Base-by-base conservation (phyloP, 2,797 vertebrate species). In the Xyrichtys novacula region DNA sequence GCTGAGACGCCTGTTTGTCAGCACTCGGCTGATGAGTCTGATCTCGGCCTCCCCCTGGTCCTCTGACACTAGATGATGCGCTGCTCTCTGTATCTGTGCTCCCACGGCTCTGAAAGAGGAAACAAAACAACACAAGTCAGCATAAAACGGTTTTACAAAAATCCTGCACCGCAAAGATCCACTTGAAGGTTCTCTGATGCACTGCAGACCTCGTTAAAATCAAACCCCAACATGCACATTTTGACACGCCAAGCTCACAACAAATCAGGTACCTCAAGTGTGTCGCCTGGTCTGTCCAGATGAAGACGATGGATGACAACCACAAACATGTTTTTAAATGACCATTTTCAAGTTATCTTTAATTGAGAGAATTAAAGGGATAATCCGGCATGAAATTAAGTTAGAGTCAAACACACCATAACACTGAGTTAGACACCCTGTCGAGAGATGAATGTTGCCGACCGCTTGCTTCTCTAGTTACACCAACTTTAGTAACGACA, bases 31-130 rank as follows among this genome's bases (percentile, higher is more conserved):
- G 26, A 17, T 54, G 63, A 40, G 68, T 22, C 0, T 20, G 58
- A 19, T 56, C 44, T 40, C 11, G 50, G 25, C 20, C 52, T 7
- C 12, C 44, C 3, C 6, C 26, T 0, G 7, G 52, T 34, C 20
- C 47, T 28, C 34, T 25, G 10, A 78, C 14, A 22, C 89, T 90
- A 57, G 88, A 93, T 0, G 69, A 65, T 5, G 52, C 23, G 32
- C 90, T 94, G 88, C 88, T 90, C 23, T 92, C 93, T 9, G 92
- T 90, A 32, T 94, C 94, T 6, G 92, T 92, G 74, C 91, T 94
- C 7, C 26, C 65, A 49, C 88, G 85, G 68, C 77, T 90, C 88
- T 91, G 62, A n/a, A 56, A 61, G 22, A 26, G 44, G 22, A 32
- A 56, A 12, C 12, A 36, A 69, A 46, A 17, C 71, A 39, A 6